A percentile compares a stretch with the other conserved stretches of the same genome.
Conservation (phyloP, 1,140 invertebrate genomes). For the Bombus pascuorum region DNA sequence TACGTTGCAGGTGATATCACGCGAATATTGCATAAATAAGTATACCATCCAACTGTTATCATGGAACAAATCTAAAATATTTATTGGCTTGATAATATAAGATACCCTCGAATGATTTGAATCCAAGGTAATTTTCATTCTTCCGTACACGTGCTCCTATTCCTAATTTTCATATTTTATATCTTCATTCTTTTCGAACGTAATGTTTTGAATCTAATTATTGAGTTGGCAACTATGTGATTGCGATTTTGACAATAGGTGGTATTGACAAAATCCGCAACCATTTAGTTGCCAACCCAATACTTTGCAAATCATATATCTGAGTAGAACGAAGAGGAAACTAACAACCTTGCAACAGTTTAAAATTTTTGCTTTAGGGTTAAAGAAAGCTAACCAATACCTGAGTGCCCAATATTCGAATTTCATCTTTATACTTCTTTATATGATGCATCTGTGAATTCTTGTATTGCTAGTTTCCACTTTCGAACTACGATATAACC, state of each 20-base stretch:
- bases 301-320: neutral
- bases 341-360: neutral
- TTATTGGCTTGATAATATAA: neutral
- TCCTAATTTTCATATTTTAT: neutral
- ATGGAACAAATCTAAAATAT: neutral
- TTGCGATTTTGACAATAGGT: too few relatives aligned
- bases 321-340: neutral
- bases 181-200: neutral
- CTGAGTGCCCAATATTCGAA: neutral
- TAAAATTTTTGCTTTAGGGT: neutral
- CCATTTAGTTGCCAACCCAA: too few relatives aligned
- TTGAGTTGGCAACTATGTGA: too few relatives aligned
- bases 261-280: too few relatives aligned
- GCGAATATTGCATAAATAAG: too few relatives aligned
- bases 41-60: too few relatives aligned
- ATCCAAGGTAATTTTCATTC: too few relatives aligned
- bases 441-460: too few relatives aligned
- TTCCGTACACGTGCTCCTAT: neutral
- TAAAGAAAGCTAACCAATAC: neutral
- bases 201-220: neutral
- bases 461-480: neutral
- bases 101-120: neutral
- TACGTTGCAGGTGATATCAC: too few relatives aligned
- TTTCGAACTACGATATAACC: constrained; percentile 1
- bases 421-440: neutral